Evolutionary conservation across 2,113 vertebrate species (phyloP).

Genomic region (Notarius lentiginosus): DNA sequence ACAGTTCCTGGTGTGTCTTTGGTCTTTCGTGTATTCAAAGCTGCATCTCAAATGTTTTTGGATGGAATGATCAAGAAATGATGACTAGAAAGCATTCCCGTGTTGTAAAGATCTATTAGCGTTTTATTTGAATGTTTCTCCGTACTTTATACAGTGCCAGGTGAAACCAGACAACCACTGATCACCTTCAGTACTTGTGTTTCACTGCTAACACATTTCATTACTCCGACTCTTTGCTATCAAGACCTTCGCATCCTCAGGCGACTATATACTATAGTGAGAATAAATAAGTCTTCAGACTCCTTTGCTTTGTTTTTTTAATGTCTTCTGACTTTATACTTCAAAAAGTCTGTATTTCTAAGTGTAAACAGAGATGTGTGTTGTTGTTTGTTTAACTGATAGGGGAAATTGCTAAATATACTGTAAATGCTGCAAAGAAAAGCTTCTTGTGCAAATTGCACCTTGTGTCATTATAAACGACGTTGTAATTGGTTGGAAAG

Average conservation of each 20-base stretch:
- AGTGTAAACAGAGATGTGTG: too few species aligned
- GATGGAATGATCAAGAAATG: not conserved
- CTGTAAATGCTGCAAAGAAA: not conserved
- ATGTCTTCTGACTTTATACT: too few species aligned
- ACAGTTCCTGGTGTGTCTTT: not conserved
- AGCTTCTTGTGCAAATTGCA: too few species aligned
- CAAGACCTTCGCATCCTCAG: too few species aligned
- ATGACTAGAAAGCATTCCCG: not conserved
- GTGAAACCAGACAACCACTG: not conserved
- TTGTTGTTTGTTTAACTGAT: not conserved
- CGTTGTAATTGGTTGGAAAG: not conserved
- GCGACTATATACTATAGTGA: not conserved
- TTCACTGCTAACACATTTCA: constrained; percentile 22
- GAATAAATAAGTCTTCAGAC: not conserved
- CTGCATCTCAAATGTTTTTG: not conserved
- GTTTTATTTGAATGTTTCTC: not conserved
- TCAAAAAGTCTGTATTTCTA: too few species aligned
- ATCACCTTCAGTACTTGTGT: not conserved
- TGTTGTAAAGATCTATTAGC: not conserved
- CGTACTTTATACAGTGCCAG: not conserved
- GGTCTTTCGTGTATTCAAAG: not conserved
- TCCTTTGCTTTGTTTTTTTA: not conserved
- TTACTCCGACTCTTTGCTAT: not conserved
- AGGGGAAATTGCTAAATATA: not conserved
- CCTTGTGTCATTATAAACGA: too few species aligned